These are phyloP conservation scores for Myiagra hebetior DNA, from an alignment of 2,113 vertebrate species.

Conservation along the genomic window DNA sequence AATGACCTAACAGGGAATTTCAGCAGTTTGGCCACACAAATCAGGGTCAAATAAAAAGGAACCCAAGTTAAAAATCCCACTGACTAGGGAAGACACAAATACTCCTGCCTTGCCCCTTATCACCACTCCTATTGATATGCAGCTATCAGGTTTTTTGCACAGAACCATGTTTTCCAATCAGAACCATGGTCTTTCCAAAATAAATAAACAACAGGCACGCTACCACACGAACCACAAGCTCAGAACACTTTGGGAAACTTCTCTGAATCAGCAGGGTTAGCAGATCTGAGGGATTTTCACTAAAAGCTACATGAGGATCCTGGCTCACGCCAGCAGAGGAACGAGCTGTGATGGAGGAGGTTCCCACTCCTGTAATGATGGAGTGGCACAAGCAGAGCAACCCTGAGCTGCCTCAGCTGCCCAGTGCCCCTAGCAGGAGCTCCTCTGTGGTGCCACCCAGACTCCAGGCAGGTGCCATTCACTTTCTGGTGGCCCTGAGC, in stretches of 20 bases:
- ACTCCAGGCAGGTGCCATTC: not conserved
- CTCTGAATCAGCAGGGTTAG: not conserved
- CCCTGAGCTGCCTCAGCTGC: not conserved
- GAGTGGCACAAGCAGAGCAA: not conserved
- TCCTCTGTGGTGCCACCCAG: rapidly evolving
- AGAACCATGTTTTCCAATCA: not conserved
- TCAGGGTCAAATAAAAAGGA: not conserved
- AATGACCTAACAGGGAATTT: not conserved
- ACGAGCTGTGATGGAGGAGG: not conserved
- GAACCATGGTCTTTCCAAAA: not conserved
- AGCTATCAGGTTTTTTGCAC: not conserved
- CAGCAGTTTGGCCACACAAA: not conserved
- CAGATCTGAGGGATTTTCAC: not conserved
- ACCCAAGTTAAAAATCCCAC: not conserved
- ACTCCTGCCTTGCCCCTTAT: not conserved
- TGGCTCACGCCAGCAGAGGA: not conserved
- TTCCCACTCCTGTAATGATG: rapidly evolving
- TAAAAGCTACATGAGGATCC: not conserved
- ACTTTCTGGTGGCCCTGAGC: not conserved
- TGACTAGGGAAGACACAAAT: not conserved
- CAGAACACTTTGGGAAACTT: not conserved
- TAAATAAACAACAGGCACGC: not conserved
- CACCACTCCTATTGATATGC: not conserved
- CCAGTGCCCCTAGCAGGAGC: not conserved
- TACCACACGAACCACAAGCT: not conserved